Evolutionary conservation across 1,140 invertebrate species (phyloP).

Genomic region (Neuroterus valhalla): DNA sequence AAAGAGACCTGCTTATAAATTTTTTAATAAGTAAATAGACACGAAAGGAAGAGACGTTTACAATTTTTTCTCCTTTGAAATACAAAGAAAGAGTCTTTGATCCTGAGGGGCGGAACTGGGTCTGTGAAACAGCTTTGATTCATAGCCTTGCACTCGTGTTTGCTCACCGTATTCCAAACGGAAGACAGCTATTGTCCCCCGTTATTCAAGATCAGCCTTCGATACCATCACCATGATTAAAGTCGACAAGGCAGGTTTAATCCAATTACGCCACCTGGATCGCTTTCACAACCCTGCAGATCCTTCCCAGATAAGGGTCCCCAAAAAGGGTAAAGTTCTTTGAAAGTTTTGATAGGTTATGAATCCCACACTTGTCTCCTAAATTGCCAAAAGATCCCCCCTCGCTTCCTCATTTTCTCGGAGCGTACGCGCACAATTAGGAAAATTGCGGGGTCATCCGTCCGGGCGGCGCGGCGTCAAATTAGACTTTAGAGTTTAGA

Average conservation of each 20-base stretch:
- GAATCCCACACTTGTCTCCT: conserved; percentile 8
- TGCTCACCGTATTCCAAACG: conserved; percentile 21
- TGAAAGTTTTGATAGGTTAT: conserved; percentile 28
- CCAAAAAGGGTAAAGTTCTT: conserved; percentile 26
- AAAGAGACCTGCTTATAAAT: neutral
- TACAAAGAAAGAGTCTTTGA: conserved; percentile 19
- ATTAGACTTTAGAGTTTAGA: conserved; percentile 1
- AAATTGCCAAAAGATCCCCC: neutral
- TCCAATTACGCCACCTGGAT: conserved; percentile 25
- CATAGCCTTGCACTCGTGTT: conserved; percentile 26
- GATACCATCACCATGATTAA: conserved; percentile 25
- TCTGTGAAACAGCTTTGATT: conserved; percentile 12
- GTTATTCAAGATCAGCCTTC: conserved; percentile 27
- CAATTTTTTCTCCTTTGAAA: neutral
- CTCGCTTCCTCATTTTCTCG: conserved; percentile 14
- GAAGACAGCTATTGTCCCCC: conserved; percentile 24
- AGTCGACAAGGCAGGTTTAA: conserved; percentile 29
- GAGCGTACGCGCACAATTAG: neutral
- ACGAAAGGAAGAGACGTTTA: conserved; percentile 17
- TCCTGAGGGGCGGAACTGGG: neutral
- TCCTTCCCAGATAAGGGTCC: conserved; percentile 19
- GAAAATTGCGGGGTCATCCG: neutral
- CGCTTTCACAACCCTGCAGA: conserved; percentile 19
- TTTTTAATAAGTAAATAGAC: conserved; percentile 30
- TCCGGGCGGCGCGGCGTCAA: neutral